Percentiles rank a stretch among this genome's conserved stretches.
These are phyloP conservation scores for Nephotettix cincticeps DNA, from an alignment of 1,140 invertebrate genomes.

Conservation along the genomic window DNA sequence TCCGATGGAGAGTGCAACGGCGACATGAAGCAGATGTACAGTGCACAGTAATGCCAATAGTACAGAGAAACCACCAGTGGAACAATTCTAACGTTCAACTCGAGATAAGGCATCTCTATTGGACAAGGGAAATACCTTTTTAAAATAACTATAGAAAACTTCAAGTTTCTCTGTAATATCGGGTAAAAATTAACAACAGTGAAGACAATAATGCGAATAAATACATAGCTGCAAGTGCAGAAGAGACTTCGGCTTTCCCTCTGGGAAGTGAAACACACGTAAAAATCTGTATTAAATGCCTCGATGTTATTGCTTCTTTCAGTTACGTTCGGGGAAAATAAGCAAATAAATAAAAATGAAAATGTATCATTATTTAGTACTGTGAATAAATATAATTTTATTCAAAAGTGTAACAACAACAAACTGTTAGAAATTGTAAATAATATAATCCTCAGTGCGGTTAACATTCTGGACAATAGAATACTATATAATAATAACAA, in stretches of 20 bases:
- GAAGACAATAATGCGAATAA: background rate
- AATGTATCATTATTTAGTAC: too few relatives aligned
- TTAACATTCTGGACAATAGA: background rate
- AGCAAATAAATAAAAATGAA: too few relatives aligned
- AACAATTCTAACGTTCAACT: too few relatives aligned
- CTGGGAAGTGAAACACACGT: background rate
- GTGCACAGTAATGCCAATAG: background rate
- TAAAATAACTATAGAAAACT: too few relatives aligned
- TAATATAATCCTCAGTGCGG: background rate
- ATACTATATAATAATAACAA: background rate
- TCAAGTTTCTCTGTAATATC: background rate
- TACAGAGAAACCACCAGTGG: background rate
- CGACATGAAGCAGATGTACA: background rate
- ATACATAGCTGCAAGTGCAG: background rate
- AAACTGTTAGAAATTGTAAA: background rate
- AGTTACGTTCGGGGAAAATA: too few relatives aligned
- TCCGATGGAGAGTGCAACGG: background rate
- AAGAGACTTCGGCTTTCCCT: too few relatives aligned
- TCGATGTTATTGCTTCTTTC: conserved; percentile 6
- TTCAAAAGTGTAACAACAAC: background rate
- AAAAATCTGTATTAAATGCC: conserved; percentile 3
- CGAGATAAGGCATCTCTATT: too few relatives aligned
- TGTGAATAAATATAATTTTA: background rate
- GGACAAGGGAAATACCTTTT: too few relatives aligned
- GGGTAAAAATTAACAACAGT: background rate